phyloP scores from a whole-genome alignment of 1,140 invertebrate genomes.

The Anastrepha ludens region DNA sequence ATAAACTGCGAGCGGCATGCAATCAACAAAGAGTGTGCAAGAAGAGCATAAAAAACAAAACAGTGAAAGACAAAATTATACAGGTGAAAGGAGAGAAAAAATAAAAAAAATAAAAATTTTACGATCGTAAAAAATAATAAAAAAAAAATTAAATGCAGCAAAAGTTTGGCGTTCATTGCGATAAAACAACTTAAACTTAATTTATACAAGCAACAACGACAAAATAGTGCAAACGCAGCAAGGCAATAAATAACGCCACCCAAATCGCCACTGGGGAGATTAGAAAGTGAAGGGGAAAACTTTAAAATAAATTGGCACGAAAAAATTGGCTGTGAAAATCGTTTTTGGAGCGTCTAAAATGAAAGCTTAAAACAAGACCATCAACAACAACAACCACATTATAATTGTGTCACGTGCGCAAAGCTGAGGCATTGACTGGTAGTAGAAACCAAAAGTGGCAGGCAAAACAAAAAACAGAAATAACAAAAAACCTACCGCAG shows the following conservation, averaged over 20 bases:
- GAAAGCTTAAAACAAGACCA: background rate
- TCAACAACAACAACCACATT: background rate
- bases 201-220: background rate
- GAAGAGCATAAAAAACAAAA: background rate
- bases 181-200: background rate
- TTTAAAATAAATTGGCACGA: background rate
- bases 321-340: background rate
- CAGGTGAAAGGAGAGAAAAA: background rate
- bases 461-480: background rate
- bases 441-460: background rate
- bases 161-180: background rate
- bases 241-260: background rate
- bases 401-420: slow-evolving; percentile 36
- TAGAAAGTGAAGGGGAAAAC: slow-evolving; percentile 9
- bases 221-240: background rate
- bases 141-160: no score
- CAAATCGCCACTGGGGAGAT: background rate
- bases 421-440: background rate
- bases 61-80: background rate
- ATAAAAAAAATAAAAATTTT: background rate
- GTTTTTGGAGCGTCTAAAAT: background rate
- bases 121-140: no score
- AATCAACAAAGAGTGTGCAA: background rate
- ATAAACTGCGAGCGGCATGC: background rate
- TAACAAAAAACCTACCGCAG: background rate